A percentile compares a stretch with the other conserved stretches of the same genome.
Conservation (phyloP, 1,140 invertebrate genomes). For the Diorhabda sublineata region DNA sequence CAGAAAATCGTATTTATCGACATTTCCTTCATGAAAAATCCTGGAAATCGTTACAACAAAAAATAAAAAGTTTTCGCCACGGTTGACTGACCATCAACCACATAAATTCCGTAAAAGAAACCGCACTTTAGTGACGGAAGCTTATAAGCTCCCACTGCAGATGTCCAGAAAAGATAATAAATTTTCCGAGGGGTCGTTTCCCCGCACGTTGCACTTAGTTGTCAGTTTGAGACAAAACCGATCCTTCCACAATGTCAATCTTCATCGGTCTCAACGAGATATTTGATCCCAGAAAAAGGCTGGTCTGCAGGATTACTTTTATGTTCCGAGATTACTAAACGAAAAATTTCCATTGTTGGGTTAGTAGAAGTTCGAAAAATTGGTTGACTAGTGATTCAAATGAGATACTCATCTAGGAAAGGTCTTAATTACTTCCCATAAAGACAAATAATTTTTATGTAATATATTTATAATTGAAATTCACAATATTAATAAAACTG, state of each 20-base stretch:
- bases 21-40: no score
- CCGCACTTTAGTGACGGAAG: neutral
- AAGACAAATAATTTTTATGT: no score
- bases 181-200: constrained; percentile 6
- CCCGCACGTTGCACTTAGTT: constrained; percentile 5
- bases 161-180: constrained; percentile 15
- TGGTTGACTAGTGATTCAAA: no score
- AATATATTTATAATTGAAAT: no score
- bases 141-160: constrained; percentile 10
- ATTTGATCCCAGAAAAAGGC: constrained; percentile 2
- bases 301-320: neutral
- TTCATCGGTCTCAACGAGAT: neutral
- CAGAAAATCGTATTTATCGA: no score
- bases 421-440: no score
- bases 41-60: no score
- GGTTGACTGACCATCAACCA: neutral
- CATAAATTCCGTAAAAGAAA: constrained; percentile 3
- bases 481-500: no score
- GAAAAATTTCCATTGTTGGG: no score
- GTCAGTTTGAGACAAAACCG: constrained; percentile 3
- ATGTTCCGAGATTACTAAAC: neutral
- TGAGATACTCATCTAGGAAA: no score
- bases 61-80: no score
- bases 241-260: constrained; percentile 8
- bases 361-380: no score